Conservation (phyloP, 2,113 vertebrate species). For the Leptobrachium ailaonicum region DNA sequence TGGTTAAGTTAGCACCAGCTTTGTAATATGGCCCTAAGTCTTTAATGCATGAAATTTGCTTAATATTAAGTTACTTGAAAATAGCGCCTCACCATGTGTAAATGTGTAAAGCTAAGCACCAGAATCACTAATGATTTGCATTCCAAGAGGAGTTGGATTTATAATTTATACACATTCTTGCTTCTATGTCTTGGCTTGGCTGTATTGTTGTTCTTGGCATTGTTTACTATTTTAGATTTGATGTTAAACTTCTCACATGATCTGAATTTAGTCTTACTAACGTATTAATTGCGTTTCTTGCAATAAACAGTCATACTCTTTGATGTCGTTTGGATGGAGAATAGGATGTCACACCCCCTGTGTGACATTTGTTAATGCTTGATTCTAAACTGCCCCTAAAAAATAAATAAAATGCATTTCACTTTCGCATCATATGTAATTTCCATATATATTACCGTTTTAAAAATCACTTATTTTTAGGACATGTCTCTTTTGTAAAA, state of each 20-base stretch:
- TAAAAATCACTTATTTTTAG: constrained; percentile 13
- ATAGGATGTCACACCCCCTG: background rate
- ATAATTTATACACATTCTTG: too few relatives aligned
- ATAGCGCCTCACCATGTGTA: too few relatives aligned
- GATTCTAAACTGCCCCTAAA: constrained; percentile 17
- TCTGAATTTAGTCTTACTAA: background rate
- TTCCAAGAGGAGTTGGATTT: too few relatives aligned
- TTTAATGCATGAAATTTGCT: too few relatives aligned
- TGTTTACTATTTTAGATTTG: too few relatives aligned
- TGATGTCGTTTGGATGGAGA: constrained; percentile 4
- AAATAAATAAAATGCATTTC: constrained; percentile 13
- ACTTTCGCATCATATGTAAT: constrained; percentile 17
- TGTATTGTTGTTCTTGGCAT: too few relatives aligned
- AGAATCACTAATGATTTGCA: too few relatives aligned
- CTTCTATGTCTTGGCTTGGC: too few relatives aligned
- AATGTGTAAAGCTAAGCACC: too few relatives aligned
- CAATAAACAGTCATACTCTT: constrained; percentile 8
- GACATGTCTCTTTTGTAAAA: constrained; percentile 2
- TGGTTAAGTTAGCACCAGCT: too few relatives aligned
- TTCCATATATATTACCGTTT: constrained; percentile 40
- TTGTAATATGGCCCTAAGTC: too few relatives aligned
- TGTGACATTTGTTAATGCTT: constrained; percentile 10
- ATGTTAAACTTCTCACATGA: background rate
- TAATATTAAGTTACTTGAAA: too few relatives aligned
- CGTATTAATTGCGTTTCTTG: constrained; percentile 6